Evolutionary conservation across 2,113 vertebrate species (phyloP), one percentile per base, ranked within the genome.

Genomic region (Phylloscopus trochilus): DNA sequence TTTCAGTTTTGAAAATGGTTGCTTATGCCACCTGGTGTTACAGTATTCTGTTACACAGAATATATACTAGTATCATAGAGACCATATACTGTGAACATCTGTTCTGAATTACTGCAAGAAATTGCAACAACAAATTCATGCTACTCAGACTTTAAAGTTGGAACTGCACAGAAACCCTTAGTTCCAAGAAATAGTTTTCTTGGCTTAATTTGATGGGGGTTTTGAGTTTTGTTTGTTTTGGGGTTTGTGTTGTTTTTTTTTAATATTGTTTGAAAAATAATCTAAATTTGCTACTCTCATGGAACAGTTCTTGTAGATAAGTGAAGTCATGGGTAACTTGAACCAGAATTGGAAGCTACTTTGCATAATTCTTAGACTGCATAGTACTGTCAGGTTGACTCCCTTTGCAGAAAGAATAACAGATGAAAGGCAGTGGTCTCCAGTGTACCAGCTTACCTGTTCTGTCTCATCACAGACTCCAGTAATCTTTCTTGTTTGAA

Each of bases 271-370:
- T 83, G 53, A 73, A 83, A 81, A 89, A 74, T 12, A 51, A 2
- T 39, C 30, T 63, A 43, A 53, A 51, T 51, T 55, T 67, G 39
- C 7, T 87, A 2, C 22, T 89, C 11, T 73, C 1, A 1, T 15
- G 7, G 22, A 77, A 30, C 20, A 24, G 13, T 64, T 86, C 6
- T 39, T 69, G 26, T 62, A n/a, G 52, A 15, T 46, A 30, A 77
- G 33, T 43, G 44, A 26, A 35, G 16, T 59, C 10, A 1, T 59
- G 44, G 30, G 18, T 44, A 85, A 4, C 19, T 78, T 0, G 0
- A 78, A 69, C 15, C 41, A 47, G 47, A 62, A 20, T 2, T 60
- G 51, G 35, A 73, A 62, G 28, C 55, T 67, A 17, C 6, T 18
- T 20, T 62, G 59, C 2, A 0, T 37, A 21, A 30, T 69, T 39